These are phyloP conservation scores for Coecobrya sp. DNA, from an alignment of 2,888 invertebrate genomes.

Conservation along the genomic window DNA sequence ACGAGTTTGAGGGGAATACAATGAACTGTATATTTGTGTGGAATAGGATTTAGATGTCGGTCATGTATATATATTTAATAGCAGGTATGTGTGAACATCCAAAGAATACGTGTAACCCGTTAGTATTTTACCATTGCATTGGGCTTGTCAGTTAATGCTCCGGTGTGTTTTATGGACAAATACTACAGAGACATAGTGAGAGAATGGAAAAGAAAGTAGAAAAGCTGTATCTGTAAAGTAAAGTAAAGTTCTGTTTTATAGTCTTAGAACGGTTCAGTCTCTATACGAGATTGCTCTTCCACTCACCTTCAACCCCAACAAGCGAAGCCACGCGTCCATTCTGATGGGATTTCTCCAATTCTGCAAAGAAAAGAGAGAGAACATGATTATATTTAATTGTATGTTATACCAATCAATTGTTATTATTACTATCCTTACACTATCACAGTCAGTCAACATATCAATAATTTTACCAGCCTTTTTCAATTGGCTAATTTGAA, in stretches of 20 bases:
- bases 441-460: slow-evolving; percentile 37
- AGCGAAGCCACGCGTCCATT: slow-evolving; percentile 84
- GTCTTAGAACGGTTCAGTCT: no score
- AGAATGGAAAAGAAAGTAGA: slow-evolving; percentile 11
- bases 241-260: no score
- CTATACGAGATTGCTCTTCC: no score
- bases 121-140: slow-evolving; percentile 32
- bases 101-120: slow-evolving; percentile 20
- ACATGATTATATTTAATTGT: background rate
- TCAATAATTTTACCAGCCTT: slow-evolving; percentile 15
- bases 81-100: slow-evolving; percentile 2
- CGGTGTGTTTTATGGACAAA: slow-evolving; percentile 74
- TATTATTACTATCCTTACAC: background rate
- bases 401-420: background rate
- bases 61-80: background rate
- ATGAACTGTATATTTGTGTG: background rate
- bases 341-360: slow-evolving; percentile 85
- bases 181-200: slow-evolving; percentile 39
- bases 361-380: slow-evolving; percentile 76
- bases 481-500: background rate
- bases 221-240: slow-evolving; percentile 90
- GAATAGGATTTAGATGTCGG: background rate
- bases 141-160: slow-evolving; percentile 43
- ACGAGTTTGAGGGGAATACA: background rate
- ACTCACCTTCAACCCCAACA: slow-evolving; percentile 88